Base-by-base conservation (phyloP, 2,113 vertebrate species). In the Ammodytes marinus region DNA sequence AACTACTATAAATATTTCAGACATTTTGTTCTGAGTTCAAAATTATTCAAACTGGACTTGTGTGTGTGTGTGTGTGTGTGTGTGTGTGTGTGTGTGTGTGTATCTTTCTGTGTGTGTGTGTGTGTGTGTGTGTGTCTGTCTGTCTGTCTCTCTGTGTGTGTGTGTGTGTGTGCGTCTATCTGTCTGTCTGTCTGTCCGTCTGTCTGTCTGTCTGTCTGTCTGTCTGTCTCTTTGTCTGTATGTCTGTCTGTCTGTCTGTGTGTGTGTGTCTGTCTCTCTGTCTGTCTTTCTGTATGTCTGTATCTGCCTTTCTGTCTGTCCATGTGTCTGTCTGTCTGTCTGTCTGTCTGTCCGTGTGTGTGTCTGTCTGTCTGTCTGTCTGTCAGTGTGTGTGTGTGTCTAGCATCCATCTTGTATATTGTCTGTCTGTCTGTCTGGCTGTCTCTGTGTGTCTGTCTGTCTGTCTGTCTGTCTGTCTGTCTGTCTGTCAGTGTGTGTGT, bases 1-100 rank as follows among this genome's bases (percentile, higher is more conserved):
- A 84, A 87, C 46, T 6, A 67, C 40, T 42, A 39, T 69, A 43
- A 54, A 66, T 84, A 15, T 73, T 77, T 73, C 47, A 77, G 52
- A 14, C 42, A 14, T 74, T 70, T 58, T 77, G 66, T 74, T 77
- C 61, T 53, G 77, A 46, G n/a, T 66, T 73, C 50, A 74, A 70
- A 42, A 5, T 50, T 45, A 77, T 47, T 40, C 67, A 67, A 12
- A 45, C 1, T 43, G 54, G 77, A 76, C 72, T 27, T 69, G 17
- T 67, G 68, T 37, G 3, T 2, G 63, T 73, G 27, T 19, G 0
- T 69, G 2, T n/a, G 19, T 15, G 27, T 27, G 27, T 27, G 27
- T 27, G 1, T 27, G 27, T 27, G 1, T 27, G 27, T 27, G 27
- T 27, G 27, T 27, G 27, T 27, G 27, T 27, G 1, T 27, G 27